Percentiles rank a stretch among this genome's conserved stretches.
These are phyloP conservation scores for Lagopus muta DNA, from an alignment of 2,113 vertebrate genomes.

Conservation along the genomic window DNA sequence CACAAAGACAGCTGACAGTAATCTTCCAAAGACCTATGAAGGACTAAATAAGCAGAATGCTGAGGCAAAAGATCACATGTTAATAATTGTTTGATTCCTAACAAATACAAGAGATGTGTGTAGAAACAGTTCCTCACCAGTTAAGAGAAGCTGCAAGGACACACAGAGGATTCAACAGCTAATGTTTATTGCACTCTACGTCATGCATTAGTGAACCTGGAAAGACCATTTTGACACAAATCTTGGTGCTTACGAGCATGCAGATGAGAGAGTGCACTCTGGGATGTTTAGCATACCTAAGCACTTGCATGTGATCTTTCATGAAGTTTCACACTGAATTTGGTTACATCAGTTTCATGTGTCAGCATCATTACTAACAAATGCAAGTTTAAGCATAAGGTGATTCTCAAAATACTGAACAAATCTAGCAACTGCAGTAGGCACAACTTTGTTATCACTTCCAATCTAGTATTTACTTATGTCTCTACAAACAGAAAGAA, in stretches of 20 bases:
- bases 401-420: neutral
- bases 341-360: neutral
- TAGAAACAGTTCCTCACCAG: neutral
- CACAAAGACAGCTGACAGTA: neutral
- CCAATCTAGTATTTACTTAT: neutral
- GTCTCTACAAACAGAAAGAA: neutral
- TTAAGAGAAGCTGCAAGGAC: neutral
- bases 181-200: neutral
- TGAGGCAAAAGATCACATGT: neutral
- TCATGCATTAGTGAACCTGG: neutral
- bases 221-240: neutral
- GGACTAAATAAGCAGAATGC: conserved; percentile 2
- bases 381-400: neutral
- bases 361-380: neutral
- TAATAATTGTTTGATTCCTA: neutral
- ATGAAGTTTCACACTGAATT: accelerated
- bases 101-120: neutral
- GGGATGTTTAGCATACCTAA: neutral
- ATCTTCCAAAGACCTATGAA: neutral
- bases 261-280: neutral
- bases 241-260: neutral
- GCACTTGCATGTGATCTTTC: neutral
- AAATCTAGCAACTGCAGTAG: neutral
- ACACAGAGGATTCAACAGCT: neutral
- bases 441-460: neutral